phyloP scores from a whole-genome alignment of 1,140 invertebrate species.

The Megalopta genalis region DNA sequence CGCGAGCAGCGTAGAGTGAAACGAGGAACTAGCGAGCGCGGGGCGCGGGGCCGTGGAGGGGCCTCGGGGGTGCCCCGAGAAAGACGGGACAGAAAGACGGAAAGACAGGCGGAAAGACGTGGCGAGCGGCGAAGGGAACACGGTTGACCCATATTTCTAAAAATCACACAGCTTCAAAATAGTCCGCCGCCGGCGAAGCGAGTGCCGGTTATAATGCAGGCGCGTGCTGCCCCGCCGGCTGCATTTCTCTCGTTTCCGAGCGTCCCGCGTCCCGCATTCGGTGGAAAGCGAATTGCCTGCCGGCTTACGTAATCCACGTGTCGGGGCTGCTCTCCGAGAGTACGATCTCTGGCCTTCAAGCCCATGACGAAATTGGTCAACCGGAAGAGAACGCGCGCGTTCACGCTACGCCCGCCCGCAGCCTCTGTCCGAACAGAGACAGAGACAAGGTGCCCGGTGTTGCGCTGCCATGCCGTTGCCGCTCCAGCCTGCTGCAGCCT shows the following conservation, averaged over 20 bases:
- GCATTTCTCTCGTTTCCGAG: constrained; percentile 52
- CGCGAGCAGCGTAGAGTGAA: not conserved
- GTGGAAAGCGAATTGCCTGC: constrained; percentile 36
- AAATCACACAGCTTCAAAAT: constrained; percentile 75
- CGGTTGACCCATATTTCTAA: constrained; percentile 77
- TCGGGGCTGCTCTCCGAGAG: constrained; percentile 8
- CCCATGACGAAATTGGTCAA: constrained; percentile 24
- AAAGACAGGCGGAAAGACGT: not conserved
- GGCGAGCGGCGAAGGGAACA: constrained; percentile 21
- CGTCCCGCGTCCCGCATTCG: constrained; percentile 17
- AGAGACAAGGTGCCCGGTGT: too few relatives aligned
- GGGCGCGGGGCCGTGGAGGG: constrained; percentile 4
- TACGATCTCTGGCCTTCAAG: constrained; percentile 47
- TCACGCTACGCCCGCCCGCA: not conserved
- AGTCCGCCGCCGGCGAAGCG: constrained; percentile 58
- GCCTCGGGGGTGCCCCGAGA: constrained; percentile 22
- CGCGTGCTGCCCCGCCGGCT: constrained; percentile 14
- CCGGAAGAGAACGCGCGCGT: constrained; percentile 21
- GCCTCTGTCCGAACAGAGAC: not conserved
- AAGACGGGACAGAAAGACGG: not conserved
- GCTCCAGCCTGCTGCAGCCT: not conserved
- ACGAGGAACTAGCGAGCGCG: not conserved
- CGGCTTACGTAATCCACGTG: constrained; percentile 43
- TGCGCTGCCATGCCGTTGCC: too few relatives aligned
- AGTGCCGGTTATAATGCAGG: constrained; percentile 27